Conservation (phyloP, 2,888 invertebrate species). For the Pseudococcus longispinus region DNA sequence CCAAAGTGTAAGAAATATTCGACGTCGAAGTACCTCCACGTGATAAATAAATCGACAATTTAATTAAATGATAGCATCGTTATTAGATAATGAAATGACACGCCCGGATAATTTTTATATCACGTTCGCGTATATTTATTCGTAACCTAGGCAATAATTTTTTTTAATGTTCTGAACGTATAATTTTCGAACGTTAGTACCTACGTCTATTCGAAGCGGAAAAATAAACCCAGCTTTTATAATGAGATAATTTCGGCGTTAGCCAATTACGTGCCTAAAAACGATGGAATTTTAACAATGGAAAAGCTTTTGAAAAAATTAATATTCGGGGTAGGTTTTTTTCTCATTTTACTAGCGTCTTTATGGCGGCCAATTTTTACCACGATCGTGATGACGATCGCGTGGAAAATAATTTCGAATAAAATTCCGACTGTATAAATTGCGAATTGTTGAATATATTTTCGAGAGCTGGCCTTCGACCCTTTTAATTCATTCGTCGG, state of each 20-base stretch:
- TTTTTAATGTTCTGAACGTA: background rate
- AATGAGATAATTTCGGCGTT: constrained; percentile 17
- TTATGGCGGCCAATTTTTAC: constrained; percentile 8
- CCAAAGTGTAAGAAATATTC: background rate
- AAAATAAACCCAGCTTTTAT: constrained; percentile 7
- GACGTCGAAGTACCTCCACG: background rate
- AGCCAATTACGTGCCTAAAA: constrained; percentile 15
- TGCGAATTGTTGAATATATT: background rate
- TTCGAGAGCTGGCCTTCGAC: background rate
- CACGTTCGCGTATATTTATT: constrained; percentile 32
- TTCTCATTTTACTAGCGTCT: background rate
- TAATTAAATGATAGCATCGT: constrained; percentile 39
- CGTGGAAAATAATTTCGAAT: constrained; percentile 20
- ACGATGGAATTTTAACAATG: constrained; percentile 1
- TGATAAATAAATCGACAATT: background rate
- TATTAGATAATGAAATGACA: constrained; percentile 38
- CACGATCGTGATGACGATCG: background rate
- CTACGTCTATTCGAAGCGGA: constrained; percentile 2
- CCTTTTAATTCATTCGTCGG: background rate
- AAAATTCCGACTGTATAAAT: background rate
- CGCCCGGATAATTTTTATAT: constrained; percentile 33
- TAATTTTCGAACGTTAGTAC: constrained; percentile 16
- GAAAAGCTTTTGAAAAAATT: constrained; percentile 30
- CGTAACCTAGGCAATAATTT: background rate
- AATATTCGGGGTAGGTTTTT: background rate